Conservation (phyloP, 2,888 invertebrate genomes). For the Temnothorax unifasciatus region DNA sequence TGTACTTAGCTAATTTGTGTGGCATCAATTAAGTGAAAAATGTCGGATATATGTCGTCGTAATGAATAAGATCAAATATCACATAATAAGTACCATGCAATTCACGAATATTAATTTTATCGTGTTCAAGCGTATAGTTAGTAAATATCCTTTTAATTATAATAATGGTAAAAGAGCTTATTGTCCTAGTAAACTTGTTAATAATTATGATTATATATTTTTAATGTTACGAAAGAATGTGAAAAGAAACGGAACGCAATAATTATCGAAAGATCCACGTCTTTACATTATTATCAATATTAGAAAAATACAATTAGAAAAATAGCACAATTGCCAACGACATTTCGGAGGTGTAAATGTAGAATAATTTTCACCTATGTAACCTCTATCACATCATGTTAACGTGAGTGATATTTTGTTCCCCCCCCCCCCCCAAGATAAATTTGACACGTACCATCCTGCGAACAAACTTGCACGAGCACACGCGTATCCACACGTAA, state of each 20-base stretch:
- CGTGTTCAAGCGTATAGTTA: neutral
- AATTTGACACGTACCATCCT: conserved; percentile 29
- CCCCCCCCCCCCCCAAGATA: neutral
- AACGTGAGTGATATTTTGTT: neutral
- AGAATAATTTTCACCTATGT: neutral
- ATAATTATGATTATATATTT: neutral
- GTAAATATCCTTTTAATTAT: neutral
- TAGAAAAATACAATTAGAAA: neutral
- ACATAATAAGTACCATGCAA: neutral
- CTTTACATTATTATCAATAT: neutral
- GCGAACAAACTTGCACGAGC: conserved; percentile 25
- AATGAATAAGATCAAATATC: neutral
- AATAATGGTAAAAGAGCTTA: neutral
- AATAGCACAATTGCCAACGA: neutral
- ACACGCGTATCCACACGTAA: conserved; percentile 20
- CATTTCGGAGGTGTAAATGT: neutral
- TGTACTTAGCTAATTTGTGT: conserved; percentile 11
- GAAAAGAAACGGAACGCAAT: neutral
- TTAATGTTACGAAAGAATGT: neutral
- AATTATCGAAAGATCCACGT: neutral
- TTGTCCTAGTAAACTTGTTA: neutral
- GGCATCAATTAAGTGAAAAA: conserved; percentile 9
- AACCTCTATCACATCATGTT: neutral
- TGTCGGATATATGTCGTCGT: neutral
- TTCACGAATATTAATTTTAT: conserved; percentile 11